Evolutionary conservation across 2,888 invertebrate genomes (phyloP).

Genomic region (Oxystoma pomonae): DNA sequence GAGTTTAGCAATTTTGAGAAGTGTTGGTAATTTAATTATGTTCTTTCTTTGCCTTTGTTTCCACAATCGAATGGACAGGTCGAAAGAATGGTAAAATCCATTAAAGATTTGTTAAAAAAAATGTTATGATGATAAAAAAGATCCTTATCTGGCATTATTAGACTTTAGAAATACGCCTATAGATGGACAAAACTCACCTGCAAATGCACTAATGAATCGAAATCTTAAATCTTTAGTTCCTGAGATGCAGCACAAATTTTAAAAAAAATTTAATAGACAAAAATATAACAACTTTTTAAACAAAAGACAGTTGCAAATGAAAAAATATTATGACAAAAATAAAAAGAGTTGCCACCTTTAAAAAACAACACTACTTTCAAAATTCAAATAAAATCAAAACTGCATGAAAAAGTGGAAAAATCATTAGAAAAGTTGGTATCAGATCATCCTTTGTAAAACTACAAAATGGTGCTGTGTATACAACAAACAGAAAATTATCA

Average conservation of each 20-base stretch:
- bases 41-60: conserved; percentile 11
- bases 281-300: too few species aligned
- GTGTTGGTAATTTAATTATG: conserved; percentile 16
- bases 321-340: too few species aligned
- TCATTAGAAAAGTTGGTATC: conserved; percentile 4
- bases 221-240: conserved; percentile 21
- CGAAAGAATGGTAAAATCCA: conserved; percentile 24
- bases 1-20: conserved; percentile 17
- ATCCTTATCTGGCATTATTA: too few species aligned
- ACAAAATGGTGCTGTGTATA: conserved; percentile 7
- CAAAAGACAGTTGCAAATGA: too few species aligned
- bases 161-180: too few species aligned
- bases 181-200: conserved; percentile 25
- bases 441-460: conserved; percentile 9
- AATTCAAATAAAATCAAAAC: conserved; percentile 5
- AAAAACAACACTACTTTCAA: background rate
- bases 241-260: conserved; percentile 6
- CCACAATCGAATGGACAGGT: conserved; percentile 17
- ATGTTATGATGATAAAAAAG: conserved; percentile 20
- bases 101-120: conserved; percentile 26
- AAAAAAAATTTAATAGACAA: conserved; percentile 6
- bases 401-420: conserved; percentile 5
- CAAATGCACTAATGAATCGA: conserved; percentile 27
- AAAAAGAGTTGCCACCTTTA: background rate
- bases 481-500: conserved; percentile 13